Base-by-base conservation (phyloP, 2,888 invertebrate genomes). In the Aleiodes alternator region DNA sequence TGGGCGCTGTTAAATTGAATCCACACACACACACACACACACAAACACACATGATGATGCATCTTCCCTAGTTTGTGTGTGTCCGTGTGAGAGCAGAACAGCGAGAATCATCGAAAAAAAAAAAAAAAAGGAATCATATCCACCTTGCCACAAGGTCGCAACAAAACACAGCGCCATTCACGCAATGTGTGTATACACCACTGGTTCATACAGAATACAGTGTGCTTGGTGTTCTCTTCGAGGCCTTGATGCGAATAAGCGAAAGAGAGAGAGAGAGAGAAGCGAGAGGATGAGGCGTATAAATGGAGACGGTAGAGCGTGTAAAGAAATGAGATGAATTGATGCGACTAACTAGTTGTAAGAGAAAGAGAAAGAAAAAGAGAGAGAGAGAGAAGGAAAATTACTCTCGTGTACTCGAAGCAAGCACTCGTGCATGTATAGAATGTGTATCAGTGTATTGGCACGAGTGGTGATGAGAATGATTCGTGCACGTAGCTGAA, bases 131-230 rank as follows among this genome's bases (percentile, higher is more conserved):
- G 31, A 56, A 38, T 66, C 43, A 72, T 61, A 66, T 73, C 69
- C 73, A 73, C 76, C 76, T 72, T 75, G 76, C 69, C 76, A 75
- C 81, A 81, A 81, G 81, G 81, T 81, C 81, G 78, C 75, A 81
- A 78, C 72, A 69, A 38, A 72, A 72, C 79, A 77, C 80, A 77
- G 78, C 78, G 76, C 80, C 80, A 81, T 81, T 80, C 81, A 80
- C 79, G 79, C 79, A 79, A 78, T 74, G 78, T 76, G 78, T 76
- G 51, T 50, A 56, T 72, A 76, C 66, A 75, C 53, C 14, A 23
- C n/a, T 34, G 51, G n/a, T 69, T 51, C 53, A 69, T 57, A 59
- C 51, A 16, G 14, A 16, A 53, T 14, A 53, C 16, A 53, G 53
- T 68, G 68, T n/a, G 31, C 50, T 66, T 66, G 66, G 66, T 50